phyloP scores from a whole-genome alignment of 2,888 invertebrate species.

The Tridacna gigas region DNA sequence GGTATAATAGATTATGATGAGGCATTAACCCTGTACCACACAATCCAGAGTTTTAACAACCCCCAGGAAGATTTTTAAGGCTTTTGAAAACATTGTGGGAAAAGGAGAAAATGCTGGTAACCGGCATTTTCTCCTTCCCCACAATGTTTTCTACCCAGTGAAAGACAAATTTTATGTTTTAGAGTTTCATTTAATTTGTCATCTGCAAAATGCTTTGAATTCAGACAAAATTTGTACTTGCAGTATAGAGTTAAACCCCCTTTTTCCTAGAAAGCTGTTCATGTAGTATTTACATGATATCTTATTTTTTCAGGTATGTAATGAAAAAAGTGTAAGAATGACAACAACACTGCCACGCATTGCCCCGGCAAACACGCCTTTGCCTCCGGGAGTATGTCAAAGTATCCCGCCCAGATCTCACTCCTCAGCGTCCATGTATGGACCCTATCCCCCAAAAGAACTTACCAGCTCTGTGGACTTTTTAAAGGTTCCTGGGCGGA shows the following conservation, averaged over 20 bases:
- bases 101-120: not conserved
- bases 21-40: not conserved
- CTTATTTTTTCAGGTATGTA: constrained; percentile 54
- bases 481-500: constrained; percentile 72
- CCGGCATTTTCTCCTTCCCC: not conserved
- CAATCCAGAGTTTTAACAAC: not conserved
- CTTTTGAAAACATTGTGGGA: constrained; percentile 5
- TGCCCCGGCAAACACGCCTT: constrained; percentile 71
- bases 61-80: not conserved
- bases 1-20: too few species aligned
- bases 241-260: not conserved
- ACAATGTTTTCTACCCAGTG: not conserved
- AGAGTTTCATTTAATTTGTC: too few species aligned
- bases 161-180: too few species aligned
- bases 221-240: too few species aligned
- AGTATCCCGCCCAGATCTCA: constrained; percentile 58
- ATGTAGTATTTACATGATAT: not conserved
- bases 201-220: too few species aligned
- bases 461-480: constrained; percentile 76
- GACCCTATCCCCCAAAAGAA: constrained; percentile 78
- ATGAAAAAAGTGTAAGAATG: constrained; percentile 37
- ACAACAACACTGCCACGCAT: constrained; percentile 77
- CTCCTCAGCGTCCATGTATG: constrained; percentile 69
- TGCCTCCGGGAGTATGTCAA: constrained; percentile 57
- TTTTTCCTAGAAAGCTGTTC: not conserved